Evolutionary conservation across 1,140 invertebrate genomes (phyloP), one percentile per base, ranked within the genome.

Genomic region (Delia radicum): DNA sequence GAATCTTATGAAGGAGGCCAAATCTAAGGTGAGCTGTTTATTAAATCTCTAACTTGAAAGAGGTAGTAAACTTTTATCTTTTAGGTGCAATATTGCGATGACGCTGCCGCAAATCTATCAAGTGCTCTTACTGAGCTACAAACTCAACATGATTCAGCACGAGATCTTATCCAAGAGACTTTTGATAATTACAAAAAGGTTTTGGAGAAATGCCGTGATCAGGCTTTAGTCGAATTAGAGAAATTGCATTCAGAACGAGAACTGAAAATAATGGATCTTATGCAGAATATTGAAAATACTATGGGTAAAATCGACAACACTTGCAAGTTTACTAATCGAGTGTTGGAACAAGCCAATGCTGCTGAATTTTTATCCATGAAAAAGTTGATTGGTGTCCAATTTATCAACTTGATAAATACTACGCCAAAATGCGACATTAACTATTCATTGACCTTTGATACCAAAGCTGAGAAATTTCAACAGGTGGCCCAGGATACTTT

Each of bases 261-360:
- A 86, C 87, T 97, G 4, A 92, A 93, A 85, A 92, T 96, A 24
- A 96, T 96, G 94, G 94, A 96, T 79, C 88, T 93, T 37, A 93
- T 94, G 81, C 92, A 96, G 86, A 90, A 89, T 76, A 89, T 96
- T 65, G 92, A 94, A 82, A 93, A 94, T 83, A 92, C 91, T 3
- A 90, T 92, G 77, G 94, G 93, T 76, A 93, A 92, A 80, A 93
- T 97, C 75, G 93, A 96, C 81, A 92, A 94, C 84, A 95, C 94
- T 18, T 94, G 92, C 79, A 92, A 93, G 79, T 97, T 96, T 81
- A 92, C 94, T 0, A 89, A 91, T 3, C 90, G 93, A 79, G 88
- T 96, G 12, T 84, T 96, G 46, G 91, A 94, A 69, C 91, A 94
- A 81, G 95, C 94, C 6, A 95, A 95, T 85, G 91, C 91, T 29